phyloP scores from a whole-genome alignment of 1,140 invertebrate genomes.

The Sesamia nonagrioides region DNA sequence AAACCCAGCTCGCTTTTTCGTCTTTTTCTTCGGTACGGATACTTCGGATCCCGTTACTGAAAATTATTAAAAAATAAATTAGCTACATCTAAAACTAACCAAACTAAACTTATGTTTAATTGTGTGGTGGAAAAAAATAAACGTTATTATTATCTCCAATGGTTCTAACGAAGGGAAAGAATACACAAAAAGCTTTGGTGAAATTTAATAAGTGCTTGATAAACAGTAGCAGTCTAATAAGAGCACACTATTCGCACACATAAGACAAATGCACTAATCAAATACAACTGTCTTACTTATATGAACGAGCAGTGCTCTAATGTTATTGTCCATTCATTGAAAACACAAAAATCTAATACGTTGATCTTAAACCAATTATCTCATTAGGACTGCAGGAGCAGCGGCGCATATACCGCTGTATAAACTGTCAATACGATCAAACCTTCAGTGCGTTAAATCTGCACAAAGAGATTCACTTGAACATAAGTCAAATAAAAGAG shows the following conservation, averaged over 20 bases:
- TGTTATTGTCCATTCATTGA: not conserved
- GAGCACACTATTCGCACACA: too few relatives aligned
- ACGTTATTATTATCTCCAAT: too few relatives aligned
- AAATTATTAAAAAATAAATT: constrained; percentile 55
- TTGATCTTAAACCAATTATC: not conserved
- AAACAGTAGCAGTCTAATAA: too few relatives aligned
- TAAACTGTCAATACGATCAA: not conserved
- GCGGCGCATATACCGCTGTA: not conserved
- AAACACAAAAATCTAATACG: not conserved
- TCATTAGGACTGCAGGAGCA: not conserved
- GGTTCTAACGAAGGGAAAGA: too few relatives aligned
- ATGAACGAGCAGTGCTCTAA: too few relatives aligned
- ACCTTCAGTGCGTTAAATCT: constrained; percentile 1
- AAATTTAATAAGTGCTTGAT: too few relatives aligned
- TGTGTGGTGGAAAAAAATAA: too few relatives aligned
- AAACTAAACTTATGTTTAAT: not conserved
- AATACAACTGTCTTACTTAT: too few relatives aligned
- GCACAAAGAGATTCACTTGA: constrained; percentile 27
- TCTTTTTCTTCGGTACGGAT: constrained; percentile 89
- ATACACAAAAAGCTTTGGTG: too few relatives aligned
- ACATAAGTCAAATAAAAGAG: constrained; percentile 39
- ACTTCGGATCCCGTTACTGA: constrained; percentile 84
- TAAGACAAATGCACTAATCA: too few relatives aligned
- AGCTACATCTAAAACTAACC: not conserved
- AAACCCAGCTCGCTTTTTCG: constrained; percentile 89